Base-by-base conservation (phyloP, 2,797 vertebrate species). In the Lepus oiostolus region DNA sequence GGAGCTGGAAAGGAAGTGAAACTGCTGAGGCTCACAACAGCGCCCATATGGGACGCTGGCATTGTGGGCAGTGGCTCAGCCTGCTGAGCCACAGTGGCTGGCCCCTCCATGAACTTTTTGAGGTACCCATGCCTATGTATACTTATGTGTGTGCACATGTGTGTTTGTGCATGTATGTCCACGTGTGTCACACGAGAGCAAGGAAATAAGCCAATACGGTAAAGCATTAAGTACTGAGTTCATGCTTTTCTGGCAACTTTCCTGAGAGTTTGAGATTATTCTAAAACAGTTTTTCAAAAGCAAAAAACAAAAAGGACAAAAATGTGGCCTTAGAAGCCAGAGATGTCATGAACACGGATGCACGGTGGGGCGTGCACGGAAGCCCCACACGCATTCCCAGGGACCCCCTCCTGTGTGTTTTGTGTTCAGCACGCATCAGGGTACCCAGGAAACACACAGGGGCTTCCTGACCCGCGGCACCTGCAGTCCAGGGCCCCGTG, bases 301-400 rank as follows among this genome's bases (percentile, higher is more conserved):
- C 19, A 82, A 74, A 60, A 42, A 42, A 83, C 65, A 86, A 93
- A 93, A 65, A 95, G 42, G 42, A 47, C 42, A 72, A 85, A 95
- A 97, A 80, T 63, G 30, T 94, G 96, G 90, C 76, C 96, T 95
- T 7, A 26, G 91, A 65, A 58, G 88, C 70, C 85, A 85, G 80
- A 94, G 90, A 97, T 96, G 95, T 95, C 79, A 16, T 0, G 0
- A 95, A 70, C 93, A 71, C 95, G 91, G 94, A n/a, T 0, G 12
- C 83, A 90, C 81, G 86, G 88, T 95, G 60, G 85, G 96, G 74
- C 3, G 67, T 94, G 88, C 88, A 80, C 32, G 75, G 86, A 80
- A 89, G 92, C 91, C 79, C 92, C 4, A 14, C 0, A 24, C 62
- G 81, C 92, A 95, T 85, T 85, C 17, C 88, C 82, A 47, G 81